A percentile compares a stretch with the other conserved stretches of the same genome.
phyloP scores from a whole-genome alignment of 2,797 vertebrate genomes.

The Scolopax rusticola region DNA sequence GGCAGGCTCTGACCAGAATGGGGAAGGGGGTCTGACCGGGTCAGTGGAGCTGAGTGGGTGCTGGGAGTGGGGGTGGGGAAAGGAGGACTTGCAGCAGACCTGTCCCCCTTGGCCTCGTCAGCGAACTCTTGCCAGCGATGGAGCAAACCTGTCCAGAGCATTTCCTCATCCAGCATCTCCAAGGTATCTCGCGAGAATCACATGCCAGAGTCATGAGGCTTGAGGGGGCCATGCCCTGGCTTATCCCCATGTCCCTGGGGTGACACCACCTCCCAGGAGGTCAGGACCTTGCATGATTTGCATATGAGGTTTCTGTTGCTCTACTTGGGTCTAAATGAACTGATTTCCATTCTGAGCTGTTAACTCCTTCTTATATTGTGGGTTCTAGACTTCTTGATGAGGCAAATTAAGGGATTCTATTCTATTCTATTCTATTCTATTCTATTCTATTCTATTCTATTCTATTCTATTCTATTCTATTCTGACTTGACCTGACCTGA shows the following conservation, averaged over 20 bases:
- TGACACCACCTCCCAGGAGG: background rate
- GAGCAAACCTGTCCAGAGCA: background rate
- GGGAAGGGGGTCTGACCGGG: background rate
- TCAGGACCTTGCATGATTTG: background rate
- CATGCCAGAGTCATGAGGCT: background rate
- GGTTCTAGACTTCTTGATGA: background rate
- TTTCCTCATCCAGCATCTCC: background rate
- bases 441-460: background rate
- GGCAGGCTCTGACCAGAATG: background rate
- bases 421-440: background rate
- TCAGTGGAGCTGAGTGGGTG: background rate
- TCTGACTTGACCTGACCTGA: too few species aligned
- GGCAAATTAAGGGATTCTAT: background rate
- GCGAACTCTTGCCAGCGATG: rapidly evolving
- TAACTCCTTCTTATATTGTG: background rate
- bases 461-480: background rate
- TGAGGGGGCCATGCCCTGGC: rapidly evolving
- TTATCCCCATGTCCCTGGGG: rapidly evolving
- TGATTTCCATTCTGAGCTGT: background rate
- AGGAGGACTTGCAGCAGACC: background rate
- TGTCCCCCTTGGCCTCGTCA: rapidly evolving
- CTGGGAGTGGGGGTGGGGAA: background rate
- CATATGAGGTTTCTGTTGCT: background rate
- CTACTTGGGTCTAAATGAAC: background rate
- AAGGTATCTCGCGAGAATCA: background rate